Conservation (phyloP, 2,888 invertebrate genomes). For the Pristionchus mayeri region DNA sequence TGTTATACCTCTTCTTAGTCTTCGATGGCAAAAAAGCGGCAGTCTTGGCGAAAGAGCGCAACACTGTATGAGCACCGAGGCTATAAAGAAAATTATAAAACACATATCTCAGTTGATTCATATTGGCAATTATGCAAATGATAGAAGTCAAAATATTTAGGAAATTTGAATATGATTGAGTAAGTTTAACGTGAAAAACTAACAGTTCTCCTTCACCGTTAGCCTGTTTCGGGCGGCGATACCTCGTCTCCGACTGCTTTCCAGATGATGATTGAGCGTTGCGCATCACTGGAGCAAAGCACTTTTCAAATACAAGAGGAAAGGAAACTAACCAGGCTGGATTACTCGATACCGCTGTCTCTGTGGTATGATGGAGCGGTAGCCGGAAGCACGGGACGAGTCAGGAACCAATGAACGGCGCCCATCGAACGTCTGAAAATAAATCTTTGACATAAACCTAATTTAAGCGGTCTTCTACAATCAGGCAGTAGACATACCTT, state of each 20-base stretch:
- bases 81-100: slow-evolving; percentile 6
- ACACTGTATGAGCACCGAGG: background rate
- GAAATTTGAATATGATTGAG: background rate
- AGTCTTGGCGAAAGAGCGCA: slow-evolving; percentile 28
- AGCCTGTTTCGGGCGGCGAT: slow-evolving; percentile 46
- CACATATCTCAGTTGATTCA: background rate
- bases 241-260: slow-evolving; percentile 33
- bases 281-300: slow-evolving; percentile 23
- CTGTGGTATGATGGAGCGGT: background rate
- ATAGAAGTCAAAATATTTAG: too few species aligned
- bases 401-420: slow-evolving; percentile 12
- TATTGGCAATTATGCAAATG: background rate
- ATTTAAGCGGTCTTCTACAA: background rate
- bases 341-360: slow-evolving; percentile 48
- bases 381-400: slow-evolving; percentile 39
- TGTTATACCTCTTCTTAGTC: slow-evolving; percentile 38
- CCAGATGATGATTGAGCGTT: background rate
- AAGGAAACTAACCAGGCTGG: slow-evolving; percentile 43
- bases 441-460: background rate
- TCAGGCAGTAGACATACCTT: background rate
- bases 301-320: too few species aligned
- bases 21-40: slow-evolving; percentile 33
- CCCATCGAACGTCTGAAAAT: background rate
- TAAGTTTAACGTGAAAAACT: background rate
- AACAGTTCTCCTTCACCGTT: slow-evolving; percentile 46